Evolutionary conservation across 2,113 vertebrate genomes (phyloP).

Genomic region (Meleagris gallopavo): DNA sequence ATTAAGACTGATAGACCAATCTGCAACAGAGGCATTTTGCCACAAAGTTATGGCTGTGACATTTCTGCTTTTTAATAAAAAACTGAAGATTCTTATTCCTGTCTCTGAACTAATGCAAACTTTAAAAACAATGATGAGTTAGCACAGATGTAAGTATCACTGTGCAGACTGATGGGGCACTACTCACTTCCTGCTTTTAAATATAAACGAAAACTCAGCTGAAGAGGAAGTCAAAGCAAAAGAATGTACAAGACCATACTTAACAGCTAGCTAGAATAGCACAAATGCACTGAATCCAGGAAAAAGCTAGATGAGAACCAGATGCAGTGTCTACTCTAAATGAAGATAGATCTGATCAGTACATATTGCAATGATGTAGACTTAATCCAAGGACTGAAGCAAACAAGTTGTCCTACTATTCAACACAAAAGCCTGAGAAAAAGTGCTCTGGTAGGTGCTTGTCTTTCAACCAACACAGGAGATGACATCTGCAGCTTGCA

Average conservation of each 20-base stretch:
- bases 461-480: not conserved
- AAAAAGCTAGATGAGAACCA: not conserved
- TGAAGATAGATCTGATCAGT: not conserved
- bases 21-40: not conserved
- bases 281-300: not conserved
- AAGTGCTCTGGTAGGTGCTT: not conserved
- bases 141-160: not conserved
- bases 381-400: not conserved
- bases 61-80: not conserved
- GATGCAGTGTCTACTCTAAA: not conserved
- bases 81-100: not conserved
- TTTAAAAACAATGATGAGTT: not conserved
- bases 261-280: not conserved
- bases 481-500: not conserved
- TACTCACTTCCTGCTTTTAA: not conserved
- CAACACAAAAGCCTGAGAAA: not conserved
- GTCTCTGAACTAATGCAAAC: not conserved
- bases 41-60: not conserved
- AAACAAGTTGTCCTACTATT: not conserved
- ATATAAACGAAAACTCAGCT: not conserved
- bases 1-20: not conserved
- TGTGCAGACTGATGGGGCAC: not conserved
- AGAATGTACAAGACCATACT: rapidly evolving
- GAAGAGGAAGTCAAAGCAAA: not conserved
- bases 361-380: not conserved